Conservation (phyloP, 2,888 invertebrate species). For the Phania funesta region DNA sequence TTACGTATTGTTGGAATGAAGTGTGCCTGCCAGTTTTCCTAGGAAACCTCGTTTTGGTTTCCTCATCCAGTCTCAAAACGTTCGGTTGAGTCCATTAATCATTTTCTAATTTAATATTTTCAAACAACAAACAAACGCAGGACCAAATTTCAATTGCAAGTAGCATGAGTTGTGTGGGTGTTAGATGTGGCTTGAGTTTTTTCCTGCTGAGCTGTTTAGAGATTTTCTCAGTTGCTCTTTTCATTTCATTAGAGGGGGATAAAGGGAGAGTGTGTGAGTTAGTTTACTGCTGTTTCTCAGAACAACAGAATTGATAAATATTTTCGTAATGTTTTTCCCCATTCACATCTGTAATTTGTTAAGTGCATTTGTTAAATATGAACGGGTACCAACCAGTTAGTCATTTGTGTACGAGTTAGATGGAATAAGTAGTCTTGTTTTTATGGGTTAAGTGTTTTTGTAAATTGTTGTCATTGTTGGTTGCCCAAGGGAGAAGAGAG, state of each 20-base stretch:
- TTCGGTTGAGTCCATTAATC: conserved; percentile 80
- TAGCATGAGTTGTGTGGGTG: conserved; percentile 19
- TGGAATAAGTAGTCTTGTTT: conserved; percentile 72
- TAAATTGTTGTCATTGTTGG: conserved; percentile 51
- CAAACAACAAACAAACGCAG: conserved; percentile 37
- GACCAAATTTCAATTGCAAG: conserved; percentile 36
- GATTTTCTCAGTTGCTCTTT: conserved; percentile 27
- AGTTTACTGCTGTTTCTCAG: conserved; percentile 9
- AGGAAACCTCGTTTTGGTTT: conserved; percentile 49
- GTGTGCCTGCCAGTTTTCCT: conserved; percentile 73
- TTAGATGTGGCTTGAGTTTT: conserved; percentile 12
- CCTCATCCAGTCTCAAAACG: conserved; percentile 67
- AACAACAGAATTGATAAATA: conserved; percentile 33
- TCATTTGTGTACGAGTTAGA: too few species aligned
- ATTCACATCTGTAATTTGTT: conserved; percentile 81
- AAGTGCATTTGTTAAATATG: conserved; percentile 76
- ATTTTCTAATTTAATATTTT: conserved; percentile 80
- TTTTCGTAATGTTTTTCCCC: conserved; percentile 31
- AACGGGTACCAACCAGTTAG: conserved; percentile 32
- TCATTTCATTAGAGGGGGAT: not conserved
- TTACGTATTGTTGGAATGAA: conserved; percentile 71
- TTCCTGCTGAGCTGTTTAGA: conserved; percentile 43
- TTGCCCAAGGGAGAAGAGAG: not conserved
- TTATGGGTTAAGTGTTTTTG: conserved; percentile 70
- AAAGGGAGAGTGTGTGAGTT: not conserved